Evolutionary conservation across 2,888 invertebrate genomes (phyloP), one percentile per base, ranked within the genome.

Genomic region (Arctia plantaginis): DNA sequence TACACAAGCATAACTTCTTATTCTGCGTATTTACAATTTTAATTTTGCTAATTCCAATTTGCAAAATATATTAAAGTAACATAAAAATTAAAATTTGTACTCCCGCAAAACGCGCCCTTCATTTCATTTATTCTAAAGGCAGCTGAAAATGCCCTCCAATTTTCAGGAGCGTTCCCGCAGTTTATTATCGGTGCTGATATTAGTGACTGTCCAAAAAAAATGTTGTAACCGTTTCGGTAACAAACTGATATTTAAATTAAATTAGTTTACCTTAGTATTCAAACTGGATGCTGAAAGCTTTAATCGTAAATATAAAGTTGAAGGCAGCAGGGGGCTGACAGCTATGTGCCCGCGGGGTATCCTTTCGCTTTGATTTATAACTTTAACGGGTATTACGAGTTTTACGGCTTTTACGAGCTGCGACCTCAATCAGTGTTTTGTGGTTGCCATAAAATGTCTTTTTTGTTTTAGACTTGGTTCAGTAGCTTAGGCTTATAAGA

Each of bases 351-450:
- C 73, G 7, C 1, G n/a, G 79, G 77, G 83, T 72, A 76, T 81
- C 81, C 80, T 84, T 81, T 72, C 33, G 73, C 41, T 73, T 75
- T 81, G 78, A 85, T 84, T 83, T 81, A 80, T 77, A 83, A 80
- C 78, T 80, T 82, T 81, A 80, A 73, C 71, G 78, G 76, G 76
- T 75, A 77, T 80, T 77, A 44, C 66, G 66, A 68, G 59, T 82
- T 83, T 84, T 81, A 83, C 78, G 74, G 65, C 41, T 69, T 71
- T 76, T 74, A 81, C 79, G 82, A 78, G 72, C 66, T 77, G 66
- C 72, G 70, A 75, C 77, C 80, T 76, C 80, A 86, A 86, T 87
- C 85, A 85, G 79, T 79, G 78, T 81, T 80, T 86, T 81, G 81
- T 76, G 82, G 77, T 70, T 74, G 79, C 72, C 70, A 75, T 86